These are phyloP conservation scores for Leptopilina syphax DNA, from an alignment of 2,888 invertebrate species.

Conservation along the genomic window DNA sequence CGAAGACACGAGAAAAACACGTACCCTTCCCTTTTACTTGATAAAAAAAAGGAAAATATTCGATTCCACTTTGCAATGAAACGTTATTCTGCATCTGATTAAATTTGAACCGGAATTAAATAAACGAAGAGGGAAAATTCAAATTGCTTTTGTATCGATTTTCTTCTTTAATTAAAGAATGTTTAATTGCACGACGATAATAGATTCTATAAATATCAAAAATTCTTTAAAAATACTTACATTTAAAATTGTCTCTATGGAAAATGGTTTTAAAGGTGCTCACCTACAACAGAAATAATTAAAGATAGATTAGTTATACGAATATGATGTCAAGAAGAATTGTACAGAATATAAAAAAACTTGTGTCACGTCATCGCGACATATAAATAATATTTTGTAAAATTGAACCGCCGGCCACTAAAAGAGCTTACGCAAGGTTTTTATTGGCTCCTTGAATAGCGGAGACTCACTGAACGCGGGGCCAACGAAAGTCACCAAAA, in stretches of 20 bases:
- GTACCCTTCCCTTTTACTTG: neutral
- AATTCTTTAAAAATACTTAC: neutral
- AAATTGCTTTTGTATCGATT: slow-evolving; percentile 14
- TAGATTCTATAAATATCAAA: neutral
- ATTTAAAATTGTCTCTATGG: neutral
- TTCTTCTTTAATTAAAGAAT: slow-evolving; percentile 5
- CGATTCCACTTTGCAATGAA: slow-evolving; percentile 24
- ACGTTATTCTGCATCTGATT: slow-evolving; percentile 34
- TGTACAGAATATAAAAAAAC: too few species aligned
- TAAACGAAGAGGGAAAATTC: slow-evolving; percentile 7
- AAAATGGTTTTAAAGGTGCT: too few species aligned
- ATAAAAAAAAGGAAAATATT: neutral
- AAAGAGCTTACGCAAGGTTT: too few species aligned
- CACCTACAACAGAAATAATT: too few species aligned
- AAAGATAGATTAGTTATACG: too few species aligned
- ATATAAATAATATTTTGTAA: too few species aligned
- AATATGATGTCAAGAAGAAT: too few species aligned
- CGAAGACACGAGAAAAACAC: slow-evolving; percentile 30
- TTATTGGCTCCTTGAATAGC: too few species aligned
- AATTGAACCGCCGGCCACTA: too few species aligned
- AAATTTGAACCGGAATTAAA: slow-evolving; percentile 26
- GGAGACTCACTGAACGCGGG: too few species aligned
- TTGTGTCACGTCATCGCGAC: too few species aligned
- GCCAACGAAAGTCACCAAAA: too few species aligned
- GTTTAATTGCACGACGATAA: neutral